Evolutionary conservation across 1,140 invertebrate species (phyloP).

Genomic region (Aphaenogaster floridana): DNA sequence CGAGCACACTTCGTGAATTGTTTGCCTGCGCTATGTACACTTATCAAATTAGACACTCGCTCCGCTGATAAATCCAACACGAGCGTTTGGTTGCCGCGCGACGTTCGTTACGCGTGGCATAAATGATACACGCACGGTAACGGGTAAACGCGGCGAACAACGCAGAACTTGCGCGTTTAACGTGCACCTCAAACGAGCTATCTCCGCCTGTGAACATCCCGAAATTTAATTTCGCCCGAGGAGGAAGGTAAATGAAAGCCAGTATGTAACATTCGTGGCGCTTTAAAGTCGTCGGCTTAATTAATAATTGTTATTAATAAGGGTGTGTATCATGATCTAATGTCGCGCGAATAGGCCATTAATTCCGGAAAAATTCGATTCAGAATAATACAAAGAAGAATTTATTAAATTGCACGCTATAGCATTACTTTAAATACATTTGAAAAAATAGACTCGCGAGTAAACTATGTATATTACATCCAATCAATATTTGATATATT

Average conservation of each 20-base stretch:
- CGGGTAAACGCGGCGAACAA: conserved; percentile 20
- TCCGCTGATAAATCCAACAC: conserved; percentile 49
- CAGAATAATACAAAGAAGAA: not conserved
- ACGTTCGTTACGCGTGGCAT: conserved; percentile 49
- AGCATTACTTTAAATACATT: not conserved
- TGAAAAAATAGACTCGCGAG: not conserved
- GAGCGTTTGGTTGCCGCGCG: conserved; percentile 37
- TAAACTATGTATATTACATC: not conserved
- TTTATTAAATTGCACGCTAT: not conserved
- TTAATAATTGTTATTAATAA: conserved; percentile 39
- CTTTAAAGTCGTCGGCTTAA: not conserved
- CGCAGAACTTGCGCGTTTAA: conserved; percentile 21
- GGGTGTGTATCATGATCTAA: not conserved
- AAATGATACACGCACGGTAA: conserved; percentile 44
- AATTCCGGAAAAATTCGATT: not conserved
- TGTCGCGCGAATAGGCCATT: not conserved
- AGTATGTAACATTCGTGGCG: not conserved
- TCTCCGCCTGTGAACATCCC: conserved; percentile 6
- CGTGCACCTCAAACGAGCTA: not conserved
- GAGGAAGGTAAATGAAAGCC: not conserved
- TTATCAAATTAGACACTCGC: conserved; percentile 61
- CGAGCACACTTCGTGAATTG: conserved; percentile 57
- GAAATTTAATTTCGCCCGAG: conserved; percentile 32
- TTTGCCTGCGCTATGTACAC: conserved; percentile 53
- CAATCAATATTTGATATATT: not conserved